Evolutionary conservation across 1,140 invertebrate genomes (phyloP), one percentile per base, ranked within the genome.

Genomic region (Drosophila burlai): DNA sequence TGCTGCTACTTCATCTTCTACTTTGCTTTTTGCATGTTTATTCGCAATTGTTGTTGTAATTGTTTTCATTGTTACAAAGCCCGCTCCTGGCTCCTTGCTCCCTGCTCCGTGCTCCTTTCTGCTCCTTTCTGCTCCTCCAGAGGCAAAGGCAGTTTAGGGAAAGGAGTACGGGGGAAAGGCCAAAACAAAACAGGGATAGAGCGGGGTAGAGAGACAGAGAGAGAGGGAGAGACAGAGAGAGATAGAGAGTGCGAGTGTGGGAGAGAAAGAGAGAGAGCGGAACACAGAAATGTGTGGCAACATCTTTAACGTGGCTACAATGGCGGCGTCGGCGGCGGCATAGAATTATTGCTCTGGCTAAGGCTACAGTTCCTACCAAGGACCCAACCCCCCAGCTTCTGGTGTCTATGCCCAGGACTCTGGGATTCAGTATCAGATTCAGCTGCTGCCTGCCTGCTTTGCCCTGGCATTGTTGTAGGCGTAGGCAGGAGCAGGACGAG

Each of bases 11-110:
- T 87, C 84, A 87, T 87, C 84, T 87, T 89, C 74, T 87, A 83
- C 84, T 89, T 84, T 91, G 86, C 85, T 90, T 89, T 89, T 90
- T 85, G 86, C 85, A 90, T 90, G 85, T 90, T 90, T 90, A 91
- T 90, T 90, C 86, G 85, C 85, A 85, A 91, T 90, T 90, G 85
- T 90, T 90, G 85, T 89, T 89, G 84, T 89, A 89, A 90, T 89
- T 89, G 84, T 89, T 87, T 87, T 89, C 84, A 87, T 87, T 87
- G 84, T 87, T 89, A 86, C 75, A 59, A 45, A 50, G 57, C 73
- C 50, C 55, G 36, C 42, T 57, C 38, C 52, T 16, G 10, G 43
- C 49, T 52, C 49, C 49, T 31, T 29, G 29, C 29, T 29, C 29
- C 29, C 29, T 29, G 29, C 29, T 29, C 29, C 29, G 0, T 18